These are phyloP conservation scores for Bos javanicus DNA, from an alignment of 2,113 vertebrate genomes.

Conservation along the genomic window DNA sequence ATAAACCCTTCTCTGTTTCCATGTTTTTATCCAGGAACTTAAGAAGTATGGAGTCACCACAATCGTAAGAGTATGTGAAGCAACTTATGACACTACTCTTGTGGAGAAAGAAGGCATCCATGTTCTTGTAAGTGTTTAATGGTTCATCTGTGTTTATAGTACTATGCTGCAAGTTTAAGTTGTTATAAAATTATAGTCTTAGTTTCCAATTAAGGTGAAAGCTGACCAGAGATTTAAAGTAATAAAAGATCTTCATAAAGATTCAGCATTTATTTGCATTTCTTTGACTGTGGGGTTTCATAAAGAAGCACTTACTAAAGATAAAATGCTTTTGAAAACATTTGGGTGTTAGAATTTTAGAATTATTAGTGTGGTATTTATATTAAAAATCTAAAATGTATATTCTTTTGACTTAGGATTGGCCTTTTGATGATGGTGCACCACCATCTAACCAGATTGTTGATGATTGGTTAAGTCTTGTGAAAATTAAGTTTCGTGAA, in stretches of 20 bases:
- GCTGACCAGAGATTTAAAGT: background rate
- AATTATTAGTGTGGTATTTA: background rate
- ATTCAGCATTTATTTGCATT: background rate
- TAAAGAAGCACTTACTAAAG: background rate
- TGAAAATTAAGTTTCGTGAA: constrained; percentile 98
- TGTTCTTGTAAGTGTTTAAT: constrained; percentile 90
- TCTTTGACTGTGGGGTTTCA: background rate
- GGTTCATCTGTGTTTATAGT: background rate
- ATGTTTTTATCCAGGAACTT: constrained; percentile 87
- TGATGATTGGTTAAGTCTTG: constrained; percentile 97
- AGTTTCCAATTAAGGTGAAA: constrained; percentile 13
- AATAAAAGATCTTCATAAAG: background rate
- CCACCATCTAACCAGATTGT: constrained; percentile 99
- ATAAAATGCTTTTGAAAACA: background rate
- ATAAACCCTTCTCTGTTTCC: background rate
- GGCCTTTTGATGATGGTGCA: constrained; percentile 98
- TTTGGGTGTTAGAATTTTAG: background rate
- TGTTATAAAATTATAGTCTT: background rate
- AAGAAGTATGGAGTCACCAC: constrained; percentile 99
- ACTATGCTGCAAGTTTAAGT: background rate
- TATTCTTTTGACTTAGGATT: constrained; percentile 86
- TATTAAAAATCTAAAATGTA: background rate
- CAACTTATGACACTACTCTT: constrained; percentile 95
- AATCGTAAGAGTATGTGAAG: constrained; percentile 97
- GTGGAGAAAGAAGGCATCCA: constrained; percentile 99